Evolutionary conservation across 2,797 vertebrate genomes (phyloP).

Genomic region (Distichodus sexfasciatus): DNA sequence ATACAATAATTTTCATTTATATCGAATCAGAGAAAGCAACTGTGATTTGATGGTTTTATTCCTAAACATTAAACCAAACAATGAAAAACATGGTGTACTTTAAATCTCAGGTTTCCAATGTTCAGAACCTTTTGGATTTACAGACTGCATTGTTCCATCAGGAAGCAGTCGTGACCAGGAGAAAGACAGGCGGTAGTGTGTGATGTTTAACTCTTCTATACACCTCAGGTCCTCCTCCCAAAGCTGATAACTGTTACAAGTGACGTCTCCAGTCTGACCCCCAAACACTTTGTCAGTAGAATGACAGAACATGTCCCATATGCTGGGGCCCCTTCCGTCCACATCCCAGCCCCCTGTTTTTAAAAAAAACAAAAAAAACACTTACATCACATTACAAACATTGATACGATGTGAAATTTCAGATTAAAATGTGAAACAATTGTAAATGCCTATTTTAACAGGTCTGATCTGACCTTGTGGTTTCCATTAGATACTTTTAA

Average conservation of each 20-base stretch:
- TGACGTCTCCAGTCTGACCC: slow-evolving; percentile 86
- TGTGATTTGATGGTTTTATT: too few relatives aligned
- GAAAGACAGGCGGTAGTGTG: slow-evolving; percentile 93
- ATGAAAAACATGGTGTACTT: too few relatives aligned
- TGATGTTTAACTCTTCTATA: slow-evolving; percentile 91
- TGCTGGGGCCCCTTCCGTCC: slow-evolving; percentile 83
- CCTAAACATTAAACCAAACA: too few relatives aligned
- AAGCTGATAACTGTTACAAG: slow-evolving; percentile 92
- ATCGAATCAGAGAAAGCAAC: too few relatives aligned
- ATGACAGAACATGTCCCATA: slow-evolving; percentile 93
- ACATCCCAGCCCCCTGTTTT: slow-evolving; percentile 88
- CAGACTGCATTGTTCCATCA: slow-evolving; percentile 83
- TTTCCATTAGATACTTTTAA: too few relatives aligned
- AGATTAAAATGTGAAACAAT: too few relatives aligned
- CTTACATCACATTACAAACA: not conserved
- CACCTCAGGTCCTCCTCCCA: slow-evolving; percentile 94
- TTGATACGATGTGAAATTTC: too few relatives aligned
- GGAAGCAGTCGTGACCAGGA: slow-evolving; percentile 96
- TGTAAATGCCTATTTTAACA: too few relatives aligned
- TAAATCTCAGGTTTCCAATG: too few relatives aligned
- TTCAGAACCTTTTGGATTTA: slow-evolving; percentile 89
- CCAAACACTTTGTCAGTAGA: slow-evolving; percentile 83
- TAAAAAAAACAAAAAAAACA: slow-evolving; percentile 54
- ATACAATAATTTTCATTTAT: not conserved
- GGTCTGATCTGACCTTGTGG: too few relatives aligned